phyloP scores from a whole-genome alignment of 2,113 vertebrate genomes.

The Corynorhinus townsendii region DNA sequence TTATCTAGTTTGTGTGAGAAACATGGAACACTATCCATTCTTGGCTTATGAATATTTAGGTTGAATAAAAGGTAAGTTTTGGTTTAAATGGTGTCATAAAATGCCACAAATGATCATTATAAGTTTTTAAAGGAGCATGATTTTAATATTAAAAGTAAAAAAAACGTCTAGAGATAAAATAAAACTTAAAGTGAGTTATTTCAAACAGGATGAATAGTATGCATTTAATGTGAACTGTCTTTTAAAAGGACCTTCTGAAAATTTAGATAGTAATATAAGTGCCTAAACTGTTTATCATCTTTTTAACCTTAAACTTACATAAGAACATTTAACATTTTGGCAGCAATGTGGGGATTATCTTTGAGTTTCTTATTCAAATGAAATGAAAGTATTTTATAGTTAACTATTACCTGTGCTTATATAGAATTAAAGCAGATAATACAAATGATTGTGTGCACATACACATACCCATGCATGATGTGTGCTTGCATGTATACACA shows the following conservation, averaged over 20 bases:
- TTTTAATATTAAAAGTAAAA: conserved; percentile 17
- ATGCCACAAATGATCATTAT: background rate
- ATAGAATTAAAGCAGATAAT: background rate
- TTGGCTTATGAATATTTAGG: background rate
- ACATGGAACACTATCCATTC: background rate
- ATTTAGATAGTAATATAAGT: conserved; percentile 14
- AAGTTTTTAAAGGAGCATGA: background rate
- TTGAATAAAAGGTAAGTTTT: background rate
- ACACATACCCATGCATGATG: background rate
- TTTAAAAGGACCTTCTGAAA: conserved; percentile 30
- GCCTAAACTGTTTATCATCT: conserved; percentile 21
- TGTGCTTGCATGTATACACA: background rate
- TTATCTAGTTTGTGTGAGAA: background rate
- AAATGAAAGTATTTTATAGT: background rate
- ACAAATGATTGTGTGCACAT: background rate
- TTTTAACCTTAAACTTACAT: conserved; percentile 37
- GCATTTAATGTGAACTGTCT: background rate
- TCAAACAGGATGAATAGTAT: conserved; percentile 31
- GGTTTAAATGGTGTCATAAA: conserved; percentile 26
- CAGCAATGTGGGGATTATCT: background rate
- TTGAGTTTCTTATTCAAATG: background rate
- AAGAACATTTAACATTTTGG: conserved; percentile 15
- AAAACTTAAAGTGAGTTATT: conserved; percentile 22
- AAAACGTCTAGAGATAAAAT: background rate
- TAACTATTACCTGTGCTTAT: background rate